Conservation (phyloP, 1,140 invertebrate genomes). For the Aleiodes sp. region DNA sequence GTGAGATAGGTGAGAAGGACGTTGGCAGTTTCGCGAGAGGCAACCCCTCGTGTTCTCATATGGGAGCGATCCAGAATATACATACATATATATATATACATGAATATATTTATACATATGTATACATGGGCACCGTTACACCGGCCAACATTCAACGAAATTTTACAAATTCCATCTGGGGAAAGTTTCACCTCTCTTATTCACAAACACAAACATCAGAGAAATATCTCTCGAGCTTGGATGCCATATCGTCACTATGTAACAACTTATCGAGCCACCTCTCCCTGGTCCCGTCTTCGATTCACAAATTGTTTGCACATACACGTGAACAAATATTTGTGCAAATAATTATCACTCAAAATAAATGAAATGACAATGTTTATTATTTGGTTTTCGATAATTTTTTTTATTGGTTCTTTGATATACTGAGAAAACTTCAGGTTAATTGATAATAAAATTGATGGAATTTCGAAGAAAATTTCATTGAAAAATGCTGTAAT, state of each 20-base stretch:
- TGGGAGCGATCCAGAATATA: background rate
- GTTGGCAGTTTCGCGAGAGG: slow-evolving; percentile 14
- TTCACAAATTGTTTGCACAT: background rate
- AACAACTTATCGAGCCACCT: background rate
- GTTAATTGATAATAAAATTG: too few relatives aligned
- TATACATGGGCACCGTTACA: slow-evolving; percentile 46
- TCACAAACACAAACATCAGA: background rate
- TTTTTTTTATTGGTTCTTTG: background rate
- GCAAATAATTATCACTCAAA: background rate
- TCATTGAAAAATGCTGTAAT: too few relatives aligned
- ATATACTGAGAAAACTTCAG: background rate
- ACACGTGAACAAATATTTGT: background rate
- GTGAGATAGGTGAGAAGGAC: slow-evolving; percentile 45
- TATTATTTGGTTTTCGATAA: background rate
- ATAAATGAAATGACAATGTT: background rate
- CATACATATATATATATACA: too few relatives aligned
- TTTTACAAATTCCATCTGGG: slow-evolving; percentile 56
- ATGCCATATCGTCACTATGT: background rate
- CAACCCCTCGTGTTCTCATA: background rate
- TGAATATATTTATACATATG: too few relatives aligned
- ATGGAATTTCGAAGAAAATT: too few relatives aligned
- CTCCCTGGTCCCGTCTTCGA: background rate
- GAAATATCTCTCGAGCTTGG: background rate
- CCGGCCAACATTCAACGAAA: slow-evolving; percentile 51
- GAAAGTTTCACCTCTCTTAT: slow-evolving; percentile 47